These are phyloP conservation scores for Hydra vulgaris DNA, from an alignment of 30 jellyfish, hydroid and myxozoan species.

Conservation along the genomic window DNA sequence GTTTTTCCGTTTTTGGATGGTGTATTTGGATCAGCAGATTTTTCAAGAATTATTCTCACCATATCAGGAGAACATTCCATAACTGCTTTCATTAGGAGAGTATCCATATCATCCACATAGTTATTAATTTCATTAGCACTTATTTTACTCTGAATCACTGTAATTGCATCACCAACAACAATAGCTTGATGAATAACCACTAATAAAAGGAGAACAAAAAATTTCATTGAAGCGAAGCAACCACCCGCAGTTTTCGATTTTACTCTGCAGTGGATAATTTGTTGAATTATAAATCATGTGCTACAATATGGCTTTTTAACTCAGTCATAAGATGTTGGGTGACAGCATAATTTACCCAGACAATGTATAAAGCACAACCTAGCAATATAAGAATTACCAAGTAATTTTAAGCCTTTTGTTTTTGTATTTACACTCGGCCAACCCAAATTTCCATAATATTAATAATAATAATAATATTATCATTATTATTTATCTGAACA, in stretches of 20 bases:
- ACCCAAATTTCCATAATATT: no score
- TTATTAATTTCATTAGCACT: not conserved
- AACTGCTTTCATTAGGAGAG: conserved; percentile 31
- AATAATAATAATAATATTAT: no score
- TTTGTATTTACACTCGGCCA: not conserved
- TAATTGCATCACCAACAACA: not conserved
- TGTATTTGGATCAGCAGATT: conserved; percentile 51
- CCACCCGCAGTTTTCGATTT: not conserved
- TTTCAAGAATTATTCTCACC: conserved; percentile 39
- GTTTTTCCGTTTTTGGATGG: conserved; percentile 51
- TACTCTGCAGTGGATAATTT: not conserved
- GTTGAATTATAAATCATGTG: not conserved
- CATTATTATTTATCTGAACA: no score
- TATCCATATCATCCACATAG: conserved; percentile 17
- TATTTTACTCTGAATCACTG: conserved; percentile 15
- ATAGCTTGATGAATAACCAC: conserved; percentile 15
- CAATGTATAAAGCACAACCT: not conserved
- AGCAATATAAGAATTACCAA: not conserved
- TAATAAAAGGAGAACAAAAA: not conserved
- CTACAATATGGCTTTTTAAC: not conserved
- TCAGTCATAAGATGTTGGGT: not conserved
- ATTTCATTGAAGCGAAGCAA: not conserved
- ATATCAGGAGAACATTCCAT: conserved; percentile 25
- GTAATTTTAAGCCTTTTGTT: not conserved
- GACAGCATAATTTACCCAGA: not conserved